Evolutionary conservation across 2,113 vertebrate genomes (phyloP).

Genomic region (Tenrec ecaudatus): DNA sequence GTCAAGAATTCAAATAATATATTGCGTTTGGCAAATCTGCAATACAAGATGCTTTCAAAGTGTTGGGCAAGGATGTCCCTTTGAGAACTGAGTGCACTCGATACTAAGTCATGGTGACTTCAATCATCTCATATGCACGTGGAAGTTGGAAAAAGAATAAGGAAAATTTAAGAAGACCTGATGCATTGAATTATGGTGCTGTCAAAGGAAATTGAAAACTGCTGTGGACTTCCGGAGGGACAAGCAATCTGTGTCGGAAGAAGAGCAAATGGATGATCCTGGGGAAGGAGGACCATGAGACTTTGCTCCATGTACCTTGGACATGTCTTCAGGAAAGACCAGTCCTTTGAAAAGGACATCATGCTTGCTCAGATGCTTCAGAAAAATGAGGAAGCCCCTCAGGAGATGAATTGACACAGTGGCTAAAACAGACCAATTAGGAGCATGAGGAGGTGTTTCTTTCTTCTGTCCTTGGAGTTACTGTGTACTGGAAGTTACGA

Average conservation of each 20-base stretch:
- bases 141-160: not conserved
- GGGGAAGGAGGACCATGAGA: not conserved
- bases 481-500: too few species aligned
- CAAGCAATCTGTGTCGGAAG: not conserved
- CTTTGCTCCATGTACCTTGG: not conserved
- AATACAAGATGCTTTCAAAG: not conserved
- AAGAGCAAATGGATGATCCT: not conserved
- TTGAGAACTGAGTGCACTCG: not conserved
- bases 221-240: not conserved
- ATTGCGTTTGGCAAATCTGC: not conserved
- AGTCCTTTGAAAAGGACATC: not conserved
- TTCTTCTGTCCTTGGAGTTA: too few species aligned
- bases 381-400: not conserved
- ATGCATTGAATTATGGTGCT: not conserved
- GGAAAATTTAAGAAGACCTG: not conserved
- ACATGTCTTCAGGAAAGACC: not conserved
- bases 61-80: not conserved
- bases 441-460: too few species aligned
- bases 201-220: not conserved
- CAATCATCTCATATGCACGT: not conserved
- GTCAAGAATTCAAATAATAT: not conserved
- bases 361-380: not conserved
- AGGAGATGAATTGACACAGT: not conserved
- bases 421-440: not conserved
- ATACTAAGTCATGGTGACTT: not conserved